Evolutionary conservation across 2,797 vertebrate genomes (phyloP).

Genomic region (Pyrocephalus nanus): DNA sequence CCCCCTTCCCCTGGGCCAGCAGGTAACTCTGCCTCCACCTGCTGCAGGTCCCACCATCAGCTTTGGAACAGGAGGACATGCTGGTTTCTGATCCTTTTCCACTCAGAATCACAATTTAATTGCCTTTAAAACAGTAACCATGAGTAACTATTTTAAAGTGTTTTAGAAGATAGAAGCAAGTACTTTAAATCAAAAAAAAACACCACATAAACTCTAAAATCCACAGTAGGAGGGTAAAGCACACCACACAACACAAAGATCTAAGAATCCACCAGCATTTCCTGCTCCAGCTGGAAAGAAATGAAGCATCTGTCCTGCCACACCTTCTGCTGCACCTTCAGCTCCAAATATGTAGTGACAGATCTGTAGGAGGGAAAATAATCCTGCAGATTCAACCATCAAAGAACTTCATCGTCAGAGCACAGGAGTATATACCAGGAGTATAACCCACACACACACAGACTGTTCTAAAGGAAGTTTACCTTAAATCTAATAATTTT

Average conservation of each 20-base stretch:
- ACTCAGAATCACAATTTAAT: not conserved
- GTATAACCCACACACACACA: not conserved
- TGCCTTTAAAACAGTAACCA: not conserved
- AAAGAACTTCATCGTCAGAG: not conserved
- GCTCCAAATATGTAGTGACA: not conserved
- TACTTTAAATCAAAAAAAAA: not conserved
- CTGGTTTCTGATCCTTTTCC: not conserved
- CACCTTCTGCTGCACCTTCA: not conserved
- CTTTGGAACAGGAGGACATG: not conserved
- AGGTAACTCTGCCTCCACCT: not conserved
- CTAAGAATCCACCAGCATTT: not conserved
- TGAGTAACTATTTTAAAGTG: not conserved
- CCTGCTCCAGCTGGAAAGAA: not conserved
- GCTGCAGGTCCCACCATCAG: not conserved
- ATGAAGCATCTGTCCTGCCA: not conserved
- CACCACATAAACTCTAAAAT: not conserved
- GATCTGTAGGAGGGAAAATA: not conserved
- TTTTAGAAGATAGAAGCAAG: not conserved
- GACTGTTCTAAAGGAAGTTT: not conserved
- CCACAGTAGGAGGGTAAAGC: not conserved
- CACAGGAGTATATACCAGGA: not conserved
- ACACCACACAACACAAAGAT: not conserved
- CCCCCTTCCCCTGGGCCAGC: not conserved
- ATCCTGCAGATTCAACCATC: not conserved
- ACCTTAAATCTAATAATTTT: not conserved